phyloP scores from a whole-genome alignment of 2,888 invertebrate species.

The Mamestra brassicae region DNA sequence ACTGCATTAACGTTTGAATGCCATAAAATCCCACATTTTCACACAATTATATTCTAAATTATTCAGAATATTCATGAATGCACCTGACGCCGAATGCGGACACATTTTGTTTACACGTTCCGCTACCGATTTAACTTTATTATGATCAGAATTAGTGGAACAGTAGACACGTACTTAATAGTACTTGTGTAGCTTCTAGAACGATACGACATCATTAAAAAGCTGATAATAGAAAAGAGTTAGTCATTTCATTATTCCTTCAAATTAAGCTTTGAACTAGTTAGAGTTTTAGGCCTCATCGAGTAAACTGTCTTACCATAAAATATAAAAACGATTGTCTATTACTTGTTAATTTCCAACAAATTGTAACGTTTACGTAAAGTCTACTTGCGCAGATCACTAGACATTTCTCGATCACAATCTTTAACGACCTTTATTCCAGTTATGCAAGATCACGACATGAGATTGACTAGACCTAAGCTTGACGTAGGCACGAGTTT shows the following conservation, averaged over 20 bases:
- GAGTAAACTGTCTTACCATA: too few species aligned
- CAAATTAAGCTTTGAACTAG: background rate
- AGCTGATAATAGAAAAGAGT: too few species aligned
- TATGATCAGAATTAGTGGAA: constrained; percentile 11
- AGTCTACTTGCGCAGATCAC: background rate
- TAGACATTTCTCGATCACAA: constrained; percentile 28
- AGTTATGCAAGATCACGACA: constrained; percentile 8
- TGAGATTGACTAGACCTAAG: constrained; percentile 5
- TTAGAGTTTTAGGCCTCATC: background rate
- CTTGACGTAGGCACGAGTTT: constrained; percentile 8
- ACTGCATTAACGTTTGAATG: constrained; percentile 35
- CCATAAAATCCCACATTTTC: constrained; percentile 52
- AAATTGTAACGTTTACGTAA: background rate
- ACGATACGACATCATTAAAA: background rate
- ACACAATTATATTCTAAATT: constrained; percentile 60
- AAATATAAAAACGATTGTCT: background rate
- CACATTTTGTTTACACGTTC: constrained; percentile 38
- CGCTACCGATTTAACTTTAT: constrained; percentile 32
- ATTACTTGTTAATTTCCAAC: background rate
- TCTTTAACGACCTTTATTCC: constrained; percentile 5
- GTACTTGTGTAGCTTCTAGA: background rate
- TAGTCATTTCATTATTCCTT: background rate
- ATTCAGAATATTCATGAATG: constrained; percentile 83
- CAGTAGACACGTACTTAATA: background rate
- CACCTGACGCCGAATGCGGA: constrained; percentile 75